Conservation (phyloP, 2,113 vertebrate genomes). For the Scatophagus argus region DNA sequence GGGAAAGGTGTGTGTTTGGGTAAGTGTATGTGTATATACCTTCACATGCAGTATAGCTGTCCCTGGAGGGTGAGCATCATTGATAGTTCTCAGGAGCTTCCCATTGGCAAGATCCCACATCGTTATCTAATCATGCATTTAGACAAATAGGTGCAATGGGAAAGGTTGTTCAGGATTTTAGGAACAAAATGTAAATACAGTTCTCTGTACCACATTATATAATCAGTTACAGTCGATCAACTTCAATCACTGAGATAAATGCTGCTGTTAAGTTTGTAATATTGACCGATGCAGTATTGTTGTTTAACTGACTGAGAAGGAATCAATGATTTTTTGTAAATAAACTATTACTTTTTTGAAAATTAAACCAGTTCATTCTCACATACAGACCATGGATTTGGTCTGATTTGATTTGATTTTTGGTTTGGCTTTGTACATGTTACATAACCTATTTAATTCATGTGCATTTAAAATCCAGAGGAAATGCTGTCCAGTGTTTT, state of each 20-base stretch:
- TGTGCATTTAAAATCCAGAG: too few relatives aligned
- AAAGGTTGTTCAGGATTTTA: background rate
- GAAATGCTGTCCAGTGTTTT: too few relatives aligned
- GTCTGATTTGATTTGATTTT: too few relatives aligned
- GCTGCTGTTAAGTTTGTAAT: background rate
- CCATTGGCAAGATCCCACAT: slow-evolving; percentile 99
- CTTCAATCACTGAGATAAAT: too few relatives aligned
- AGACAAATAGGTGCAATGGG: background rate
- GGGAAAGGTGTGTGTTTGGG: background rate
- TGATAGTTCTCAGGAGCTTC: slow-evolving; percentile 95
- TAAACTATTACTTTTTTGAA: too few relatives aligned
- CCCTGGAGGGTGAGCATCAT: slow-evolving; percentile 96
- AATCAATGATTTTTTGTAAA: background rate
- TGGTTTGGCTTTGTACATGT: too few relatives aligned
- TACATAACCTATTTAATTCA: too few relatives aligned
- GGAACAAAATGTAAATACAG: too few relatives aligned
- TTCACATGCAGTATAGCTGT: slow-evolving; percentile 96
- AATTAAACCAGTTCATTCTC: too few relatives aligned
- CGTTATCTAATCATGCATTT: slow-evolving; percentile 87
- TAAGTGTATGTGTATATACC: slow-evolving; percentile 80
- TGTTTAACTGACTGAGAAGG: background rate
- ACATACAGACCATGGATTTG: too few relatives aligned
- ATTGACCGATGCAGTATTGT: background rate
- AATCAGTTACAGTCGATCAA: too few relatives aligned
- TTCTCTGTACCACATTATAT: too few relatives aligned